phyloP scores from a whole-genome alignment of 2,113 vertebrate species.

The Anoplopoma fimbria region DNA sequence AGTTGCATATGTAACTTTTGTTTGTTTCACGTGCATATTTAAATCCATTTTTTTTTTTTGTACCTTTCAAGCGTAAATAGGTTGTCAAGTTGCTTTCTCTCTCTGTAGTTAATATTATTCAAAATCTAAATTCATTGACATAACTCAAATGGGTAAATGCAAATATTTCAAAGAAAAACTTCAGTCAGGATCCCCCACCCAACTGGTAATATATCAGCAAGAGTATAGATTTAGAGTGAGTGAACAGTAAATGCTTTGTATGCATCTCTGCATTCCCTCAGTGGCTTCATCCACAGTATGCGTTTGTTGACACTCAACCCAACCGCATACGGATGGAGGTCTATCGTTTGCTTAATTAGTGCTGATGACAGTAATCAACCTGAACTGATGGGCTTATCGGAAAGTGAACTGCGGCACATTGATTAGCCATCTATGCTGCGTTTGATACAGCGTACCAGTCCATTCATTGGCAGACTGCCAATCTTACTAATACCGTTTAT shows the following conservation, averaged over 20 bases:
- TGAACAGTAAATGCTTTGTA: not conserved
- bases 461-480: constrained; percentile 45
- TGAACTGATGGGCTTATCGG: constrained; percentile 58
- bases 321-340: constrained; percentile 8
- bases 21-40: not conserved
- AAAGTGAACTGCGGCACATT: constrained; percentile 59
- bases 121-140: not conserved
- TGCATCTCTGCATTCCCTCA: not conserved
- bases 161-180: not conserved
- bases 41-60: no score
- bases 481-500: constrained; percentile 30
- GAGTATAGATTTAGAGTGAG: not conserved
- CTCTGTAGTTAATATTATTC: not conserved
- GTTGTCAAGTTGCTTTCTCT: not conserved
- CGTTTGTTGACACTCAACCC: constrained; percentile 43
- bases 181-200: not conserved
- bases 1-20: not conserved
- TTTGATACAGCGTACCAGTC: constrained; percentile 55
- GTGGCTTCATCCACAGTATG: not conserved
- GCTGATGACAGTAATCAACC: constrained; percentile 70
- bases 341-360: constrained; percentile 61
- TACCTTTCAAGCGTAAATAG: not conserved
- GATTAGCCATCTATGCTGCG: constrained; percentile 64
- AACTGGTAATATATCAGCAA: not conserved
- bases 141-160: not conserved